A percentile compares a stretch with the other conserved stretches of the same genome.
phyloP scores from a whole-genome alignment of 1,140 invertebrate genomes.

The Halyomorpha halys region DNA sequence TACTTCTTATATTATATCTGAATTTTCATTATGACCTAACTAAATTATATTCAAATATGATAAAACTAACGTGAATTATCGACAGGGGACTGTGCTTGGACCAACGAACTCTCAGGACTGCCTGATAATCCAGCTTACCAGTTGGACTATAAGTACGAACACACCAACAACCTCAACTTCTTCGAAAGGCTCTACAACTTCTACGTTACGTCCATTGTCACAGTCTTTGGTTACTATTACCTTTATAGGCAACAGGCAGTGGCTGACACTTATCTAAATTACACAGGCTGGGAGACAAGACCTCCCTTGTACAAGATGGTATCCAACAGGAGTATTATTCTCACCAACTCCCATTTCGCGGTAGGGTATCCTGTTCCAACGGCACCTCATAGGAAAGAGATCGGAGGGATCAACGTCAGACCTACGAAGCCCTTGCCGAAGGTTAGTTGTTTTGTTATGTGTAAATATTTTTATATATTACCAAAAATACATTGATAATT shows the following conservation, averaged over 20 bases:
- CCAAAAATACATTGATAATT: too few relatives aligned
- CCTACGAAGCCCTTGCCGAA: conserved; percentile 44
- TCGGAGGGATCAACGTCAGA: conserved; percentile 54
- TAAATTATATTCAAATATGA: too few relatives aligned
- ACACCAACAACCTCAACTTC: conserved; percentile 10
- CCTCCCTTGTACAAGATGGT: conserved; percentile 40
- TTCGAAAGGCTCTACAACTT: conserved; percentile 25
- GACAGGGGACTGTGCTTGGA: background rate
- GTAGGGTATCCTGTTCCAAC: conserved; percentile 10
- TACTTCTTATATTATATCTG: too few relatives aligned
- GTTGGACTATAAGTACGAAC: background rate
- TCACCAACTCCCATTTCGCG: conserved; percentile 34
- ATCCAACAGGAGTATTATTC: conserved; percentile 28
- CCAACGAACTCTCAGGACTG: background rate
- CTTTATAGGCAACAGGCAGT: background rate
- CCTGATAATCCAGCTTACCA: conserved; percentile 17
- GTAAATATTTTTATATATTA: too few relatives aligned
- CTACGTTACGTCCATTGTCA: background rate
- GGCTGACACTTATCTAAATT: conserved; percentile 11
- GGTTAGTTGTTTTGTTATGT: conserved; percentile 37
- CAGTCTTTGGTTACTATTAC: background rate
- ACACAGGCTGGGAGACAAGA: conserved; percentile 36
- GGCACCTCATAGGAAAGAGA: conserved; percentile 36
- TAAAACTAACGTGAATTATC: too few relatives aligned
- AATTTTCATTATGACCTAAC: too few relatives aligned